Evolutionary conservation across 1,140 invertebrate genomes (phyloP).

Genomic region (Diuraphis noxia): DNA sequence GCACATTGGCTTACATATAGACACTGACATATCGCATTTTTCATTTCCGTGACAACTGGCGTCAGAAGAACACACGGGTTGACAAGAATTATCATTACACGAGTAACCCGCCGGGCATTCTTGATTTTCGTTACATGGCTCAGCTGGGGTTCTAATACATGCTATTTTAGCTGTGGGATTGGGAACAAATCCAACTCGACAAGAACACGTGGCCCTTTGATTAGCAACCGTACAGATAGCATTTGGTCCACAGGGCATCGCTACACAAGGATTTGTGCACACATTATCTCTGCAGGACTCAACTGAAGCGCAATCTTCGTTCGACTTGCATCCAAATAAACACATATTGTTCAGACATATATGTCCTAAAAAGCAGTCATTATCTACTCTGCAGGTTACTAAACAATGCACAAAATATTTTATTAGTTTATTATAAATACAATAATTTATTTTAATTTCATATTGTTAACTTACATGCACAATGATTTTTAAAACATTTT

Average conservation of each 20-base stretch:
- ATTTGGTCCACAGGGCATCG: slow-evolving; percentile 80
- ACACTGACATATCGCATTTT: slow-evolving; percentile 61
- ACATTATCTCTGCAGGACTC: slow-evolving; percentile 79
- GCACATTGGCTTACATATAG: slow-evolving; percentile 73
- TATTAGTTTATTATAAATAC: background rate
- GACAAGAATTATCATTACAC: slow-evolving; percentile 74
- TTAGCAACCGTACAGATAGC: slow-evolving; percentile 78
- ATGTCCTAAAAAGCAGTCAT: slow-evolving; percentile 87
- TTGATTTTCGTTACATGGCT: slow-evolving; percentile 69
- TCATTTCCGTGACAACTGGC: slow-evolving; percentile 79
- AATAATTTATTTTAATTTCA: slow-evolving; percentile 15
- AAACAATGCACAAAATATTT: slow-evolving; percentile 37
- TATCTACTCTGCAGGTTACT: slow-evolving; percentile 86
- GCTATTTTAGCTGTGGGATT: slow-evolving; percentile 65
- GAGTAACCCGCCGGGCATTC: slow-evolving; percentile 71
- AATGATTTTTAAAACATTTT: slow-evolving; percentile 79
- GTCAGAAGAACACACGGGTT: slow-evolving; percentile 75
- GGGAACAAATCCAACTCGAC: slow-evolving; percentile 65
- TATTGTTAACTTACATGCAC: slow-evolving; percentile 69
- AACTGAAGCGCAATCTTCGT: slow-evolving; percentile 82
- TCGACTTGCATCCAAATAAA: slow-evolving; percentile 79
- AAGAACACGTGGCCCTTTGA: slow-evolving; percentile 80
- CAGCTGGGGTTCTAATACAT: slow-evolving; percentile 63
- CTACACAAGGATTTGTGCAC: slow-evolving; percentile 77
- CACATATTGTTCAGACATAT: slow-evolving; percentile 85